Evolutionary conservation across 1,140 invertebrate genomes (phyloP), one percentile per base, ranked within the genome.

Genomic region (Cyclargus thomasi): DNA sequence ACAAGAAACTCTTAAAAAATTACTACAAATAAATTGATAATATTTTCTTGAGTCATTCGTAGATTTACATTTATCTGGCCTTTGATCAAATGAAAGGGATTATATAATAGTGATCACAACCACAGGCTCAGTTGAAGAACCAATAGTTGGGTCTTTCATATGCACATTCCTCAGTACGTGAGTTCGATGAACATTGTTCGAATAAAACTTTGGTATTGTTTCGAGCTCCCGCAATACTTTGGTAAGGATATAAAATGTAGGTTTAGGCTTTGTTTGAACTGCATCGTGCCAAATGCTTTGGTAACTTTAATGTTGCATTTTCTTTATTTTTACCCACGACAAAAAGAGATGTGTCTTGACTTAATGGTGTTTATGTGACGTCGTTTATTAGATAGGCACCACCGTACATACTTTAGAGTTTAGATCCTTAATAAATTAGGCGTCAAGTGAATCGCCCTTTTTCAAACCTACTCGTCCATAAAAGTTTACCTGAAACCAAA

Each of bases 401-500:
- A 29, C 8, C 4, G 29, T 29, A 29, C 5, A 8, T 29, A 2
- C 29, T 29, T 29, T 29, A 29, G 29, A 2, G 5, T 29, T 29
- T 29, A 29, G 29, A 29, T 29, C 5, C 29, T 8, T 29, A 29
- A 7, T 29, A 29, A 7, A 8, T 29, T 4, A 29, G 29, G 29
- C 14, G 39, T 14, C 14, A 47, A 8, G 1, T 47, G n/a, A n/a
- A 14, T 47, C 29, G 29, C 29, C 39, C 39, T 11, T 11, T 47
- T 59, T 11, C 55, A 6, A 22, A 59, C 1, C 18, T 11, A 21
- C 6, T 59, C 55, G 11, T 59, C 55, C 55, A 59, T 11, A 59
- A 20, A 59, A 20, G 55, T 21, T 20, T 59, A 59, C 55, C 55
- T 59, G 55, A 3, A 59, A 59, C 55, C 55, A 59, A 59, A 18